phyloP scores from a whole-genome alignment of 1,140 invertebrate species.

The Drosophila navojoa region DNA sequence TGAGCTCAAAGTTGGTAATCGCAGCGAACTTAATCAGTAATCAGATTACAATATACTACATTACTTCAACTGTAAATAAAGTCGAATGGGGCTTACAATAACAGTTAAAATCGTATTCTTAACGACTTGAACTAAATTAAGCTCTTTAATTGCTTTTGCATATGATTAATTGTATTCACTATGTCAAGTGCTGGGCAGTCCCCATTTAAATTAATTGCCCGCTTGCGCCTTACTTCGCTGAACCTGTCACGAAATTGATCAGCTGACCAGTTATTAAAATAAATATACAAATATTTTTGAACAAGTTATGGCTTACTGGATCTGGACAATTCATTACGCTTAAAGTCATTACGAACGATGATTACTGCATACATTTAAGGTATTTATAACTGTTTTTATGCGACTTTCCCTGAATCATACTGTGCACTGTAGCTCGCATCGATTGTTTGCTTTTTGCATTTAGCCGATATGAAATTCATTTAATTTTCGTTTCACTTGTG shows the following conservation, averaged over 20 bases:
- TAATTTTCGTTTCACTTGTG: constrained; percentile 29
- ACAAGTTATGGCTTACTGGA: constrained; percentile 5
- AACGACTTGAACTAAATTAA: too few species aligned
- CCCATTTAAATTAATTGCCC: neutral
- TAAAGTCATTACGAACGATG: neutral
- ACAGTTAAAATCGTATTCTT: neutral
- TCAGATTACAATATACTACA: too few species aligned
- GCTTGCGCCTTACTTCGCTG: neutral
- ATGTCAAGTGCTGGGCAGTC: neutral
- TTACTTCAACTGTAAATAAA: neutral
- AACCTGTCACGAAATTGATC: neutral
- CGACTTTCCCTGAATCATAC: constrained; percentile 3
- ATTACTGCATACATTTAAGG: neutral
- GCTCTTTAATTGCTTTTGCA: neutral
- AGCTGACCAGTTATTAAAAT: constrained; percentile 13
- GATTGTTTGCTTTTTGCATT: constrained; percentile 17
- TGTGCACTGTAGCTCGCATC: constrained; percentile 18
- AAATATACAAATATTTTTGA: constrained; percentile 1
- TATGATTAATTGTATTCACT: neutral
- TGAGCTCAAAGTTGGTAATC: neutral
- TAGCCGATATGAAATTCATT: constrained; percentile 21
- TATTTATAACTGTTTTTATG: neutral
- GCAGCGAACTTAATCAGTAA: neutral
- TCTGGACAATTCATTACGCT: neutral
- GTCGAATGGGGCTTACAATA: neutral